Evolutionary conservation across 2,797 vertebrate genomes (phyloP), one percentile per base, ranked within the genome.

Genomic region (Artibeus lituratus): DNA sequence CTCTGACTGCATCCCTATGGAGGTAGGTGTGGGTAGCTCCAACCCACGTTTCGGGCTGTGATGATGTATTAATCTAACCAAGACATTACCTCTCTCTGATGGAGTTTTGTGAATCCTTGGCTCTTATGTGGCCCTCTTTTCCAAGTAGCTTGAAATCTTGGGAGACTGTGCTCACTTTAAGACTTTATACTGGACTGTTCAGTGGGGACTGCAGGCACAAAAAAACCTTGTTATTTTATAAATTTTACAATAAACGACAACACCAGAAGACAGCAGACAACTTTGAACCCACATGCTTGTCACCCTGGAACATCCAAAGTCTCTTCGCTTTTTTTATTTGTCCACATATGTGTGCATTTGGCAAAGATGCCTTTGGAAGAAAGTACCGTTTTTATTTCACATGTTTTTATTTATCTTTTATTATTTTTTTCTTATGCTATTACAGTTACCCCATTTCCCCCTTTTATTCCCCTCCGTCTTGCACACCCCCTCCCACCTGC

Each of bases 131-230:
- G 22, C 39, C 62, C 78, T 49, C 89, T 53, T 73, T 97, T 98
- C 97, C 93, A 70, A 85, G 72, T 96, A 90, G n/a, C 77, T 96
- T 10, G 24, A 74, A 90, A 73, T 96, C 89, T 53, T 35, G 47
- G 67, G 95, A 94, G 83, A 65, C 94, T 65, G 26, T 69, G 72
- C 72, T 97, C 93, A 74, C 35, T 93, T 85, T 96, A 94, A 91
- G 37, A 94, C 62, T 70, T 83, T 94, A 49, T 65, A 9, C 47
- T 90, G 82, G 77, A 96, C 21, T 97, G 21, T 59, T 96, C 21
- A 86, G 78, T 0, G 0, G 44, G 78, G n/a, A n/a, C 62, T 85
- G 82, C 87, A 77, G 78, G 82, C 44, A 77, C 32, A 29, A 47
- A 80, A 42, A 5, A 78, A 51, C 42, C 32, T 51, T 92, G 32